Conservation (phyloP, 2,113 vertebrate species). For the Cygnus buccinator region DNA sequence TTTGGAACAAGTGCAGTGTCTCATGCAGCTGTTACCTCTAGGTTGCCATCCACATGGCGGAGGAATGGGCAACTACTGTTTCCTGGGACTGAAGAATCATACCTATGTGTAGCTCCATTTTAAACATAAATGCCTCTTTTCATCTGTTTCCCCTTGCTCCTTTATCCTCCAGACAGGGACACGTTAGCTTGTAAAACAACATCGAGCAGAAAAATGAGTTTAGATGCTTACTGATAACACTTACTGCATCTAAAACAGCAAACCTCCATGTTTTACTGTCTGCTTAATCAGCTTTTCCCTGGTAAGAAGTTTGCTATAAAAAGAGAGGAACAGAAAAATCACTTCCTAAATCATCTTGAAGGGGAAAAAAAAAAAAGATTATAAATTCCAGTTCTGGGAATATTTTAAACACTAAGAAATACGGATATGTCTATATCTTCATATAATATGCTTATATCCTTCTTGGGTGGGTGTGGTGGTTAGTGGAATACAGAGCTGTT, state of each 20-base stretch:
- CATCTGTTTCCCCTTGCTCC: rapidly evolving
- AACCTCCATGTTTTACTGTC: background rate
- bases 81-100: background rate
- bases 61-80: background rate
- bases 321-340: background rate
- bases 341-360: background rate
- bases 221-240: background rate
- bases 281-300: background rate
- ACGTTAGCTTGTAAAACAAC: background rate
- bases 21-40: background rate
- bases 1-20: background rate
- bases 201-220: background rate
- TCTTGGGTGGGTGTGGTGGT: background rate
- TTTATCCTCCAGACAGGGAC: background rate
- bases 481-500: background rate
- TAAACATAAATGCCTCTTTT: background rate
- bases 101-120: background rate
- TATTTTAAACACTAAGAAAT: background rate
- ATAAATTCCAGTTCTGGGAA: background rate
- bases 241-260: background rate
- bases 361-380: background rate
- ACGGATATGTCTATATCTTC: background rate
- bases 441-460: background rate
- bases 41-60: background rate
- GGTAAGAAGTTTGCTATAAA: background rate